A percentile compares a stretch with the other conserved stretches of the same genome.
Evolutionary conservation across 1,140 invertebrate genomes (phyloP).

Genomic region (Drosophila sucinea): DNA sequence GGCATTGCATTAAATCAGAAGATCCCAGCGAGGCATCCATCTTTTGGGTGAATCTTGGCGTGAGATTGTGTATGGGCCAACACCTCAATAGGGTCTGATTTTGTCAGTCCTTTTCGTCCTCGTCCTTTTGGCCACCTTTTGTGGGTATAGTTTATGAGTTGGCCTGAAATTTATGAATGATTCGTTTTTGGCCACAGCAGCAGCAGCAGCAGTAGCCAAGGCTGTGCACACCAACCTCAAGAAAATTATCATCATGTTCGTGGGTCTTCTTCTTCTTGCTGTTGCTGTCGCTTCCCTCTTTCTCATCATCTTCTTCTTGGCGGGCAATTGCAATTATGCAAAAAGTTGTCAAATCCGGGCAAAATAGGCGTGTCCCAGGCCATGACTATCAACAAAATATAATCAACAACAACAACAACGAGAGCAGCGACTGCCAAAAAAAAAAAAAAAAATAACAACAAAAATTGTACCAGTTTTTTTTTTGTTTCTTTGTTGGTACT

Average conservation of each 20-base stretch:
- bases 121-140: background rate
- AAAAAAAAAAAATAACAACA: background rate
- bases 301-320: conserved; percentile 22
- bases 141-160: conserved; percentile 62
- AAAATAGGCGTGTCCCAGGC: conserved; percentile 40
- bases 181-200: conserved; percentile 15
- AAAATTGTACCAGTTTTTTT: conserved; percentile 65
- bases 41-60: conserved; percentile 29
- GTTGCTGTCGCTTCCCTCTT: background rate
- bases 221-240: conserved; percentile 36
- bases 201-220: conserved; percentile 20
- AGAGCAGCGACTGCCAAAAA: conserved; percentile 44
- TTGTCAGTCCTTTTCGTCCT: background rate
- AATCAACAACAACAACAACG: conserved; percentile 52
- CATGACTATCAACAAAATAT: conserved; percentile 72
- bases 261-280: background rate
- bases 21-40: background rate
- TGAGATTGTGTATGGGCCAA: conserved; percentile 69
- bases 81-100: conserved; percentile 45
- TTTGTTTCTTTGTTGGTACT: conserved; percentile 25
- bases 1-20: conserved; percentile 76
- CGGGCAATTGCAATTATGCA: conserved; percentile 64
- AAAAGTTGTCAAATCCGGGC: conserved; percentile 74
- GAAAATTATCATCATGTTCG: conserved; percentile 21
- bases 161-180: conserved; percentile 69